Conservation (phyloP, 2,888 invertebrate genomes). For the Athripsodes cinereus region DNA sequence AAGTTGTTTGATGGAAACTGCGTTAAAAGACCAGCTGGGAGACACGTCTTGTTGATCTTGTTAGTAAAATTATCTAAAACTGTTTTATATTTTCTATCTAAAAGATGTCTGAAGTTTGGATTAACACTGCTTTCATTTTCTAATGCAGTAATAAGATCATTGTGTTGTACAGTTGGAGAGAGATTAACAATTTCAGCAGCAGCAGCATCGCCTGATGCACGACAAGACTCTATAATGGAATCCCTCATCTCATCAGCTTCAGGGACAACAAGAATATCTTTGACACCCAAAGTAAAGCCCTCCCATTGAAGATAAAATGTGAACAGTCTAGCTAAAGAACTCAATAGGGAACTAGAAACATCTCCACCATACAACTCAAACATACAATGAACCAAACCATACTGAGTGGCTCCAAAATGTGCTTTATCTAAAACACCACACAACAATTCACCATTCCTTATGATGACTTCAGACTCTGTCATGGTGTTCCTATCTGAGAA, state of each 20-base stretch:
- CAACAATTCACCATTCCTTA: constrained; percentile 81
- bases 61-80: constrained; percentile 80
- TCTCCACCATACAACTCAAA: constrained; percentile 92
- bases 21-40: constrained; percentile 77
- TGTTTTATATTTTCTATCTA: constrained; percentile 79
- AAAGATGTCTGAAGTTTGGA: constrained; percentile 68
- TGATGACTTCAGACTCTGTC: constrained; percentile 89
- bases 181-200: constrained; percentile 67
- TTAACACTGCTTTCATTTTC: constrained; percentile 65
- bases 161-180: constrained; percentile 50
- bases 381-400: constrained; percentile 90
- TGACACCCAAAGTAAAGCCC: constrained; percentile 93
- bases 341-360: constrained; percentile 74
- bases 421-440: constrained; percentile 93
- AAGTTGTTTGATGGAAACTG: constrained; percentile 93
- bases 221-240: constrained; percentile 59
- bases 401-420: constrained; percentile 93
- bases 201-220: constrained; percentile 56
- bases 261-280: constrained; percentile 80
- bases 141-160: constrained; percentile 59
- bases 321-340: constrained; percentile 88
- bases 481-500: constrained; percentile 56
- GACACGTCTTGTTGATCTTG: constrained; percentile 79
- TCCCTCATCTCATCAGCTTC: constrained; percentile 68
- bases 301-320: constrained; percentile 82